Conservation (phyloP, 2,888 invertebrate genomes). For the Noctua janthe region DNA sequence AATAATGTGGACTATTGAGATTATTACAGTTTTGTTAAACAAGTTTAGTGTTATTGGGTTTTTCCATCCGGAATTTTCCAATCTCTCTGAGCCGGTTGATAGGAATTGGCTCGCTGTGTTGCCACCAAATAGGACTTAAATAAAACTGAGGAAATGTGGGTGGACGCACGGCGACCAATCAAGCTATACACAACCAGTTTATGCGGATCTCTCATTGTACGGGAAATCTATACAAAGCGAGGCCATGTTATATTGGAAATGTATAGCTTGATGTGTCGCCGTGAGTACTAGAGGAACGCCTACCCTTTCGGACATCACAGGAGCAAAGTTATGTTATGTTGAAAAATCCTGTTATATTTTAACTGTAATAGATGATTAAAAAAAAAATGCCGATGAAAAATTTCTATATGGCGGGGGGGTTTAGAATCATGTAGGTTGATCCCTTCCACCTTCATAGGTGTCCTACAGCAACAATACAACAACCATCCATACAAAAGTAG, state of each 20-base stretch:
- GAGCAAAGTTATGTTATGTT: background rate
- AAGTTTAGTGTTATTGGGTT: background rate
- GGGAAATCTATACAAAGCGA: no score
- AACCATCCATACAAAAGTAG: conserved; percentile 29
- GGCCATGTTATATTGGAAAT: no score
- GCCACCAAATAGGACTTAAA: background rate
- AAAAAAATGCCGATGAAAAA: no score
- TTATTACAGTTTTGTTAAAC: background rate
- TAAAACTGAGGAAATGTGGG: background rate
- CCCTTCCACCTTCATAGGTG: no score
- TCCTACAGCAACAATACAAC: background rate
- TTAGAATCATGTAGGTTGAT: no score
- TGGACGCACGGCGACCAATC: no score
- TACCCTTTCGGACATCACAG: background rate
- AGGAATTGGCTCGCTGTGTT: background rate
- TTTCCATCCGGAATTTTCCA: background rate
- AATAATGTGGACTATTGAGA: background rate
- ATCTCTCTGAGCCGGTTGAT: background rate
- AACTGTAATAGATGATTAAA: no score
- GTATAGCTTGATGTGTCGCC: no score
- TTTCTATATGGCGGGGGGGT: no score
- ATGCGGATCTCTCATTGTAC: no score
- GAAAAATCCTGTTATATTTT: background rate
- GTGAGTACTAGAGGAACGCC: no score
- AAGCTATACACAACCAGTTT: no score